phyloP scores from a whole-genome alignment of 2,888 invertebrate genomes.

The Eupelmus urozonus region DNA sequence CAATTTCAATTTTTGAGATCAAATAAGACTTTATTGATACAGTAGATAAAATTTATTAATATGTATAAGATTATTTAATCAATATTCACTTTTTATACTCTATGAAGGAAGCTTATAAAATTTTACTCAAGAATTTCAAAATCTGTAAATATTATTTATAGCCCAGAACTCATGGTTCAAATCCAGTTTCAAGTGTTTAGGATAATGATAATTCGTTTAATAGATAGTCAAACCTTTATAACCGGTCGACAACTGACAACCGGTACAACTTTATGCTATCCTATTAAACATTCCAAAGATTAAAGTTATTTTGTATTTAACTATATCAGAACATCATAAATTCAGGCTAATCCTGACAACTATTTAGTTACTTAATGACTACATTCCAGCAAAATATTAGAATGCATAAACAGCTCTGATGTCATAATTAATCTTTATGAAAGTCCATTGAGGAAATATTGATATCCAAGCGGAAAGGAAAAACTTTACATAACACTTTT shows the following conservation, averaged over 20 bases:
- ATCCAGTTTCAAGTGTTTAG: background rate
- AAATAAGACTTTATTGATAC: too few relatives aligned
- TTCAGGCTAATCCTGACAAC: slow-evolving; percentile 9
- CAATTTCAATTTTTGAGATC: too few relatives aligned
- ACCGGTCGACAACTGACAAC: slow-evolving; percentile 11
- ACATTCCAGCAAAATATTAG: slow-evolving; percentile 17
- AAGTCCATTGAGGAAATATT: too few relatives aligned
- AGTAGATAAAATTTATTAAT: too few relatives aligned
- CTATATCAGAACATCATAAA: slow-evolving; percentile 27
- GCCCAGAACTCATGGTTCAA: background rate
- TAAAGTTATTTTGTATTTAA: slow-evolving; percentile 1
- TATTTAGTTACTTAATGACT: slow-evolving; percentile 24
- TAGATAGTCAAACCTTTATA: background rate
- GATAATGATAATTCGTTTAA: slow-evolving; percentile 3
- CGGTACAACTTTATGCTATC: background rate
- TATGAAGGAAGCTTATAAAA: too few relatives aligned
- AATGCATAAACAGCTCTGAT: background rate
- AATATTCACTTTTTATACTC: too few relatives aligned
- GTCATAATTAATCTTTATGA: slow-evolving; percentile 5
- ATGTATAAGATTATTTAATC: too few relatives aligned
- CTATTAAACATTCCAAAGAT: slow-evolving; percentile 34
- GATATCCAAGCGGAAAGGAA: too few relatives aligned
- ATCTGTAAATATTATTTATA: background rate
- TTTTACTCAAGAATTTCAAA: background rate
- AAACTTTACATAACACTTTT: too few relatives aligned